Base-by-base conservation (phyloP, 2,113 vertebrate genomes). In the Lutjanus erythropterus region DNA sequence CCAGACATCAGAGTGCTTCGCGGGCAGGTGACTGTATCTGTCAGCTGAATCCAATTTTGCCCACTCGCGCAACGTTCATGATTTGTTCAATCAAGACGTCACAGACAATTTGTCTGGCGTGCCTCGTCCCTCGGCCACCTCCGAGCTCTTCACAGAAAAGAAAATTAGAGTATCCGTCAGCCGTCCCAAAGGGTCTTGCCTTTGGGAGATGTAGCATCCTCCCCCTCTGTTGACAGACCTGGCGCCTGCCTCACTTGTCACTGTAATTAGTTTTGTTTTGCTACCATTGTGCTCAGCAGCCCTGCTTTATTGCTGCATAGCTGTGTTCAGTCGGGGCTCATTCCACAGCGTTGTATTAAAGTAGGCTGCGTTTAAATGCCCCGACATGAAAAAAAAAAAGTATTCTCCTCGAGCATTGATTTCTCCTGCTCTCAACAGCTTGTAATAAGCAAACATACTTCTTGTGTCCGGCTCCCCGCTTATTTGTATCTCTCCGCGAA, bases 151-250 rank as follows among this genome's bases (percentile, higher is more conserved):
- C 59, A 0, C 74, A 59, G 75, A 80, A 81, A 81, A 86, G 88
- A 88, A 92, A 89, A 92, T 89, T 90, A 91, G 86, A 90, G 87
- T 84, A 92, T 92, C 86, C 71, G 75, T 91, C 92, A 91, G 86
- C 62, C 44, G 65, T 91, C 89, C 90, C 91, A 55, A n/a, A 88
- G 90, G 89, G 86, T 81, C 82, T 58, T 47, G 78, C 86, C 88
- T 90, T 67, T 68, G 75, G 81, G 81, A 90, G 84, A 85, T 62
- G 85, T 65, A 72, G 71, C 83, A 50, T 83, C 88, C 86, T 42
- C 86, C 84, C 58, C 71, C 68, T 76, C 61, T 75, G 70, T 83
- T 86, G 81, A 89, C 88, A 88, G 84, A 89, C 86, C 85, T 47
- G 69, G 75, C 39, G 69, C 80, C 76, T 35, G 86, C 78, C 82